A percentile compares a stretch with the other conserved stretches of the same genome.
Evolutionary conservation across 1,140 invertebrate genomes (phyloP).

Genomic region (Lepidurus couesii): DNA sequence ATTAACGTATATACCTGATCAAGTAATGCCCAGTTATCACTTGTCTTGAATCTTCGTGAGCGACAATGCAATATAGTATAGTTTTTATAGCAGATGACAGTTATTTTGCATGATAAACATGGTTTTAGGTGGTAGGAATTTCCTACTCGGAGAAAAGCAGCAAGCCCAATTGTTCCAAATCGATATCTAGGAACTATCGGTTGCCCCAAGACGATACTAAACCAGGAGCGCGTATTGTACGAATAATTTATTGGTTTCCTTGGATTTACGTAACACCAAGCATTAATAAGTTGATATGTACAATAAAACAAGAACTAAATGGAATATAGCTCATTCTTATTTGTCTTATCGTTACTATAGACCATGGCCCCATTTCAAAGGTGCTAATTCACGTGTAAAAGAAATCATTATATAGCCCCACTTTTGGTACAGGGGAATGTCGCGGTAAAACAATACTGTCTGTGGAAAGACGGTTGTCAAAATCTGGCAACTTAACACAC

Average conservation of each 20-base stretch:
- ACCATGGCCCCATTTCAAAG: conserved; percentile 8
- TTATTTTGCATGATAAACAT: conserved; percentile 20
- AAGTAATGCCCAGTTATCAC: background rate
- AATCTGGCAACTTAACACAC: background rate
- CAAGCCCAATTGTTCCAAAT: background rate
- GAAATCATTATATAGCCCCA: background rate
- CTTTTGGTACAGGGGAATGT: background rate
- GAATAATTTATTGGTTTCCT: background rate
- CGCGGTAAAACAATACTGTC: background rate
- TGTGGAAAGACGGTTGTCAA: background rate
- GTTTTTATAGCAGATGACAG: conserved; percentile 3
- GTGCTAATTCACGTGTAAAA: background rate
- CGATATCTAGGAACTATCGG: background rate
- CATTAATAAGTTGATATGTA: background rate
- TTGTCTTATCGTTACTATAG: background rate
- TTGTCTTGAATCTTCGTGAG: background rate
- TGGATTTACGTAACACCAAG: background rate
- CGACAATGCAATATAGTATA: background rate
- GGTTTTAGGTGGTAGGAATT: background rate
- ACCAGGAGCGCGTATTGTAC: background rate
- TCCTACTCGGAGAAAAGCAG: background rate
- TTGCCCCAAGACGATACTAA: background rate
- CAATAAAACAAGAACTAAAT: background rate
- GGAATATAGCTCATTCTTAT: background rate
- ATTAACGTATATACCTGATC: background rate